Percentiles rank a stretch among this genome's conserved stretches.
Evolutionary conservation across 2,888 invertebrate genomes (phyloP).

Genomic region (Germaria angustata): DNA sequence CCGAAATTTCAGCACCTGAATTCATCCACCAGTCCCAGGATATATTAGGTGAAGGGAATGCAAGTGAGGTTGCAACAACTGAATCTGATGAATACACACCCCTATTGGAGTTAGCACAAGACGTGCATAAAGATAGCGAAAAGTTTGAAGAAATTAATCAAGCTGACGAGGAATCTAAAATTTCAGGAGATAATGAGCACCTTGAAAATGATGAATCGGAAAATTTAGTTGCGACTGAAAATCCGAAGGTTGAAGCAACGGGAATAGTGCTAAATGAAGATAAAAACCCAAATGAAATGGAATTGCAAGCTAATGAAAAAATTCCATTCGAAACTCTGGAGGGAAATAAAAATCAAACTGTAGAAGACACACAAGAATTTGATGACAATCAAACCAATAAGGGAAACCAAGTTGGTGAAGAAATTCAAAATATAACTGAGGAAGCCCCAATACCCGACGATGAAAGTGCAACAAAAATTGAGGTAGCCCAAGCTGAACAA

Average conservation of each 20-base stretch:
- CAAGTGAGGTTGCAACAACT: slow-evolving; percentile 17
- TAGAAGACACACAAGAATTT: background rate
- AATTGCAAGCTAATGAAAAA: background rate
- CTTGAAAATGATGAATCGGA: slow-evolving; percentile 20
- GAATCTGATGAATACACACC: background rate
- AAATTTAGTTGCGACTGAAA: background rate
- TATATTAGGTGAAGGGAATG: background rate
- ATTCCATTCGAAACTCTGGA: background rate
- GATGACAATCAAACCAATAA: background rate
- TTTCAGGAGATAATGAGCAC: background rate
- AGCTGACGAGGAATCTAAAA: background rate
- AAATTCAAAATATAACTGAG: background rate
- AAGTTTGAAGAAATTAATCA: slow-evolving; percentile 1
- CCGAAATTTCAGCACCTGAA: slow-evolving; percentile 23
- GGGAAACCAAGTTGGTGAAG: background rate
- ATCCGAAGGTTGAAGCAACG: background rate
- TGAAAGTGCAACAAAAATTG: slow-evolving; percentile 2
- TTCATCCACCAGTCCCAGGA: background rate
- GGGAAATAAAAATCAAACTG: background rate
- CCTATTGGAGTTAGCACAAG: background rate
- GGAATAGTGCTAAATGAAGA: background rate
- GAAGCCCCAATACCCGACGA: slow-evolving; percentile 16
- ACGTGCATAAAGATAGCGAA: slow-evolving; percentile 17
- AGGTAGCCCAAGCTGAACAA: slow-evolving; percentile 17
- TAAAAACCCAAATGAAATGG: slow-evolving; percentile 3